Base-by-base conservation (phyloP, 2,888 invertebrate species). In the Aporophyla nigra region DNA sequence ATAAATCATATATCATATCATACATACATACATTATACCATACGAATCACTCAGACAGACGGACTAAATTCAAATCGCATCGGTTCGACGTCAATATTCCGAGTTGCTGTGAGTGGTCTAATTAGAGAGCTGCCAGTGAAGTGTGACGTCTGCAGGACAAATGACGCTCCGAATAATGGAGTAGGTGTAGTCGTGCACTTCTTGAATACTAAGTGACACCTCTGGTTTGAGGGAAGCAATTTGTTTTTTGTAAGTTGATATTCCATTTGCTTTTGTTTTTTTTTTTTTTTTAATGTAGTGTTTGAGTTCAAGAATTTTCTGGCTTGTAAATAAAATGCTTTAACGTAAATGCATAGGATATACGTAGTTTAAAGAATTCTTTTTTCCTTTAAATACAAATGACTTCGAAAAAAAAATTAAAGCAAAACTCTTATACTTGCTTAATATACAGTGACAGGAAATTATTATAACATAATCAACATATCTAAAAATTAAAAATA, bases 51-150 rank as follows among this genome's bases (percentile, higher is more conserved):
- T 83, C 33, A 33, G 43, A 69, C 49, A 78, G 43, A 77, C 58
- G 76, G 76, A 76, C 85, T 81, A 87, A 86, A 89, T 88, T 84
- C 83, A 85, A 74, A 84, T 86, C 85, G 73, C 74, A 77, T 79
- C 73, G 77, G 82, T 84, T 83, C 83, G 82, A 84, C 77, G 79
- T 87, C 89, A 88, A 89, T 89, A 89, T 90, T 81, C 89, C 76
- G 78, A 80, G 79, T 75, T 87, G 89, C 85, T 88, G 75, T 78
- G 80, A 84, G 82, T 84, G 83, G 84, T 80, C 89, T 91, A 92
- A 92, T 93, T 92, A 91, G 90, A 83, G 88, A 83, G 82, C 84
- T 87, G 91, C 89, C 91, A 89, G 91, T 91, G 87, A 87, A 82
- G 86, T 82, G 88, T 87, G 88, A 88, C 86, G 85, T 84, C 80